A percentile compares a stretch with the other conserved stretches of the same genome.
These are phyloP conservation scores for Propithecus deckenii DNA, from an alignment of 2,797 vertebrate genomes.

Conservation along the genomic window DNA sequence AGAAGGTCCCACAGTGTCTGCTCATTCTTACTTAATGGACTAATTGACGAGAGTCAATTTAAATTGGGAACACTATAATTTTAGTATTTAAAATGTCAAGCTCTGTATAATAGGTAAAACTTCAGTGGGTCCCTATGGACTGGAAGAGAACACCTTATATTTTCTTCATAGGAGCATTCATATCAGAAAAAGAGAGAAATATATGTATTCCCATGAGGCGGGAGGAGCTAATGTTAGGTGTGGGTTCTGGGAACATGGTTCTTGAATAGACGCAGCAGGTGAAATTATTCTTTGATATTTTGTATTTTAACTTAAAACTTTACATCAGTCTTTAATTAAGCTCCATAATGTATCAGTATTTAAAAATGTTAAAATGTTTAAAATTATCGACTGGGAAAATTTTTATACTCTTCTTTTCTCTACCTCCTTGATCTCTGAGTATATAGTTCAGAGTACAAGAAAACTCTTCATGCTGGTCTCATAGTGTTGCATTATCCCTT, in stretches of 20 bases:
- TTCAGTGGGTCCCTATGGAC: neutral
- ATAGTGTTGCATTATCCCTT: neutral
- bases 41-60: neutral
- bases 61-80: neutral
- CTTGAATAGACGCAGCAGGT: neutral
- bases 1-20: neutral
- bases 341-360: neutral
- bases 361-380: neutral
- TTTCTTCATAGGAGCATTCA: neutral
- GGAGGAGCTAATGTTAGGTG: neutral
- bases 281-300: neutral
- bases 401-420: neutral
- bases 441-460: neutral
- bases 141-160: neutral
- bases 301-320: neutral
- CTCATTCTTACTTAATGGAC: neutral
- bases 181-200: neutral
- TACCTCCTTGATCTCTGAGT: neutral
- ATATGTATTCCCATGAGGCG: neutral
- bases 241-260: neutral
- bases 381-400: neutral
- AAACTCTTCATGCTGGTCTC: neutral
- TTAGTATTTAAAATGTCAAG: neutral
- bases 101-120: neutral
- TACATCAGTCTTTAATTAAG: neutral